Base-by-base conservation (phyloP, 2,797 vertebrate genomes). In the Allobates femoralis region DNA sequence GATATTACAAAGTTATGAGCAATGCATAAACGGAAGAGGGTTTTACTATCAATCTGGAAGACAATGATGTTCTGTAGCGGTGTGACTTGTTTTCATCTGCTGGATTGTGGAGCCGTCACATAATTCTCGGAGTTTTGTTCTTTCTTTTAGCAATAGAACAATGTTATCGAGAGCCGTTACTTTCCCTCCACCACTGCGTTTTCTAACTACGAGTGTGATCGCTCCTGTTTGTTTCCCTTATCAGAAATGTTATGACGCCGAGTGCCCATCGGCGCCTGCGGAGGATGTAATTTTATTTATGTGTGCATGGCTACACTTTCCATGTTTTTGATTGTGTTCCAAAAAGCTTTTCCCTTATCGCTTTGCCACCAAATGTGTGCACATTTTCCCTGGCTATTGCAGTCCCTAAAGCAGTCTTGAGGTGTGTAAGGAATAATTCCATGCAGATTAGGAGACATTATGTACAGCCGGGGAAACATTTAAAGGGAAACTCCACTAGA, bases 261-360 rank as follows among this genome's bases (percentile, higher is more conserved):
- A 78, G 51, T 19, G 34, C 51, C 53, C 53, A 55, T 14, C 75
- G 30, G 26, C 18, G 53, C 10, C 53, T 0, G 28, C 3, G 10
- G 15, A 56, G 75, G 53, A 32, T 78, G 75, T 78, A 56, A 56
- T 78, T 55, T 78, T 74, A 74, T 74, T 74, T 74, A 74, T 74
- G 12, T 74, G 69, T 74, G 41, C 69, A 74, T 74, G 69, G 69
- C 69, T 74, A 74, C 69, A 56, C 53, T 78, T 58, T 56, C 51
- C 30, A 32, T 55, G 75, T 78, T 34, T 78, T 58, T 78, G 75
- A 56, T 78, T 78, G 51, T 78, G 30, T 78, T 78, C 41, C 69
- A 74, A 74, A 50, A 74, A 74, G 69, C 69, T 74, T 74, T 74
- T 41, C 46, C 69, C 69, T 46, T 74, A 74, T 74, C 69, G 12